Conservation (phyloP, 2,888 invertebrate species). For the Zootermopsis nevadensis region DNA sequence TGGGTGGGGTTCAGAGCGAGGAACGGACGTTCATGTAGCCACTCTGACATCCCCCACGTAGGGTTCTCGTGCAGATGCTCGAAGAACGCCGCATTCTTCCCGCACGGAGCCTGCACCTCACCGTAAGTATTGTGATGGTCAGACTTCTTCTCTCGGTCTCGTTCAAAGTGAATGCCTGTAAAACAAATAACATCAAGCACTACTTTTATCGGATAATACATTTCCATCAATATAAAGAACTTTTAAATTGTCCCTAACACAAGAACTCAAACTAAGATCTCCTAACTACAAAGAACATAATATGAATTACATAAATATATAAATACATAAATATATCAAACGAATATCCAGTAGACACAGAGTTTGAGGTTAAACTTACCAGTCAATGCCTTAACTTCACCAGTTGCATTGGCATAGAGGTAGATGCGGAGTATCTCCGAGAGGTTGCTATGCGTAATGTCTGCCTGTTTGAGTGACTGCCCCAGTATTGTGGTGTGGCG, state of each 20-base stretch:
- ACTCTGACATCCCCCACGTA: constrained; percentile 83
- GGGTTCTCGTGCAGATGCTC: constrained; percentile 80
- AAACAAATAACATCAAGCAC: no score
- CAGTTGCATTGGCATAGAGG: constrained; percentile 88
- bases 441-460: constrained; percentile 90
- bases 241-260: no score
- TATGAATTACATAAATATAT: no score
- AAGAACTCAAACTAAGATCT: no score
- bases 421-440: constrained; percentile 94
- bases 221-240: no score
- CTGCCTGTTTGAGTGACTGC: constrained; percentile 88
- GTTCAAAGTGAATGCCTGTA: constrained; percentile 79
- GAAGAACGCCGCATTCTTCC: constrained; percentile 84
- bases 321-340: no score
- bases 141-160: constrained; percentile 83
- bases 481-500: constrained; percentile 90
- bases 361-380: constrained; percentile 60
- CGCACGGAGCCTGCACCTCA: constrained; percentile 71
- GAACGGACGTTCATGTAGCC: constrained; percentile 86
- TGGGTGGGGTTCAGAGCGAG: constrained; percentile 85
- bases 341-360: no score
- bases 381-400: constrained; percentile 83
- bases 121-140: constrained; percentile 74
- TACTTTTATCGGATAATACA: no score
- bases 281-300: no score